These are phyloP conservation scores for Ceratothoa steindachneri DNA, from an alignment of 2,888 invertebrate species.

Conservation along the genomic window DNA sequence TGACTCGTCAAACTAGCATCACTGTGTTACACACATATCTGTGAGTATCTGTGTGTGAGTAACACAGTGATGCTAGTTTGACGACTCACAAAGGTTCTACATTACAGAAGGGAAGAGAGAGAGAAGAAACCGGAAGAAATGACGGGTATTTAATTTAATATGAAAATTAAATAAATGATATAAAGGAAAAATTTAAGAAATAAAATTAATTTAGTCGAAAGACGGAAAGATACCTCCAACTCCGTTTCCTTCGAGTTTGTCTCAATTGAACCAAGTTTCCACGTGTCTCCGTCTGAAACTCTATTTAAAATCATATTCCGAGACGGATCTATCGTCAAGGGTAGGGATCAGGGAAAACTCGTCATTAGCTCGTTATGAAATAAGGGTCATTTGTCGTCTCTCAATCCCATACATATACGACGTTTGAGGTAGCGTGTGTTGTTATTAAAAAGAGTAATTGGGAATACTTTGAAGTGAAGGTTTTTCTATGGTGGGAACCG, in stretches of 20 bases:
- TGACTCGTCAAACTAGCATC: no score
- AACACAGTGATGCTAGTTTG: no score
- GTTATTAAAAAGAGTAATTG: constrained; percentile 11
- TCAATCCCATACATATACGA: no score
- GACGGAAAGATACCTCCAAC: background rate
- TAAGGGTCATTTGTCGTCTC: no score
- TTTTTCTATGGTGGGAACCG: background rate
- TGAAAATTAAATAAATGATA: background rate
- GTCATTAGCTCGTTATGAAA: no score
- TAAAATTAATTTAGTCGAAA: background rate
- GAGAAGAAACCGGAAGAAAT: no score
- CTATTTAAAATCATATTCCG: background rate
- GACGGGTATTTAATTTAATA: no score
- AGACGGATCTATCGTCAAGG: background rate
- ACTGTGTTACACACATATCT: no score
- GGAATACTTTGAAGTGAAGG: constrained; percentile 3
- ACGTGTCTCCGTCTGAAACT: constrained; percentile 7
- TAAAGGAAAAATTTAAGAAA: background rate
- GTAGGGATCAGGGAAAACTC: no score
- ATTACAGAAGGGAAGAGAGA: no score
- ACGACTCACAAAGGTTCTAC: no score
- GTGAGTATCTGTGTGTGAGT: no score
- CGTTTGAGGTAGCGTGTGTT: background rate
- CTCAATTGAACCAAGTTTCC: background rate
- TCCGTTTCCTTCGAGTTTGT: background rate